Evolutionary conservation across 1,140 invertebrate genomes (phyloP).

Genomic region (Drosophila paulistorum): DNA sequence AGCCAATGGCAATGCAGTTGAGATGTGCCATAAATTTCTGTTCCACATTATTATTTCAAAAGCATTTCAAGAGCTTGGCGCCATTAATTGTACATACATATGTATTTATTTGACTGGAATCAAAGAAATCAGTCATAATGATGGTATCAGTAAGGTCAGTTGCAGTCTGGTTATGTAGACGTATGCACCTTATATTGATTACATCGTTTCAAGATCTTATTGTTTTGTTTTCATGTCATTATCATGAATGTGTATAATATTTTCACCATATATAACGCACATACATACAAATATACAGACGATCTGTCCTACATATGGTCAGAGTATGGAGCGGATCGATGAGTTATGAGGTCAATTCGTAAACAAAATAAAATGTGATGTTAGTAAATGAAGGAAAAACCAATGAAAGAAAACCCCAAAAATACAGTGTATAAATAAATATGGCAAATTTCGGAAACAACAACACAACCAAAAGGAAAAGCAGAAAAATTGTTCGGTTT

Average conservation of each 20-base stretch:
- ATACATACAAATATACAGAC: conserved; percentile 1
- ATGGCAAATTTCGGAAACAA: conserved; percentile 39
- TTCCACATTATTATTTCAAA: conserved; percentile 11
- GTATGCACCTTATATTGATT: conserved; percentile 10
- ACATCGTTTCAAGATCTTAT: conserved; percentile 11
- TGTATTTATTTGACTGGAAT: not conserved
- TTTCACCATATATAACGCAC: not conserved
- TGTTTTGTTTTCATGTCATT: conserved; percentile 17
- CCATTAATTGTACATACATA: not conserved
- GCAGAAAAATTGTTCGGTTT: not conserved
- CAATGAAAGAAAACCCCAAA: not conserved
- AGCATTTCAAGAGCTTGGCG: conserved; percentile 1
- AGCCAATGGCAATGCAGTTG: conserved; percentile 2
- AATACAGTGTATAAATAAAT: conserved; percentile 60
- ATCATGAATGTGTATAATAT: conserved; percentile 12
- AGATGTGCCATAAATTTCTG: conserved; percentile 8
- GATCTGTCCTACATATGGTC: conserved; percentile 39
- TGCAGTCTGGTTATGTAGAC: not conserved
- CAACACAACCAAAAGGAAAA: conserved; percentile 36
- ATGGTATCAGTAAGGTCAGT: conserved; percentile 19
- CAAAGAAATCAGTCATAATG: not conserved
- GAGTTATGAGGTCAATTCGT: conserved; percentile 71
- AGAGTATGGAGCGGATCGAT: conserved; percentile 23
- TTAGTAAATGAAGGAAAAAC: conserved; percentile 45
- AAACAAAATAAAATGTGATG: conserved; percentile 63